These are phyloP conservation scores for Rallus limicola DNA, from an alignment of 2,113 vertebrate species.

Conservation along the genomic window DNA sequence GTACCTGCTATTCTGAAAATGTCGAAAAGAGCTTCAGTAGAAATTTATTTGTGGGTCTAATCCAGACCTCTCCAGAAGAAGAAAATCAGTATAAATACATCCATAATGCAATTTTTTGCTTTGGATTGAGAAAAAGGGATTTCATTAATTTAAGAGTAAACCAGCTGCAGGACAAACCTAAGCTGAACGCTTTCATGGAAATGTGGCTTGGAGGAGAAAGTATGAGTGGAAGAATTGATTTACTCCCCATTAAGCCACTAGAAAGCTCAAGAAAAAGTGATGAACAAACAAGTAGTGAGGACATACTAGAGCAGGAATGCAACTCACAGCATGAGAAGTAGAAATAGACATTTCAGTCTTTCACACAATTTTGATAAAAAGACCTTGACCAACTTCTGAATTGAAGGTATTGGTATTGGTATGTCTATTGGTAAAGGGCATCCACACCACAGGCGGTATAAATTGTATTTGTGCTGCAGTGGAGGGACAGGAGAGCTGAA, in stretches of 20 bases:
- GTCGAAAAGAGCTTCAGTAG: not conserved
- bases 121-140: not conserved
- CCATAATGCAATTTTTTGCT: not conserved
- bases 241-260: not conserved
- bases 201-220: not conserved
- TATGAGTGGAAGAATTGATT: not conserved
- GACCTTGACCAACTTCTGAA: not conserved
- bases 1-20: not conserved
- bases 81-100: not conserved
- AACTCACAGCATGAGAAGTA: not conserved
- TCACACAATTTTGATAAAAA: not conserved
- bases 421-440: not conserved
- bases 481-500: not conserved
- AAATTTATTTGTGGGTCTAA: not conserved
- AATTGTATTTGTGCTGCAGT: not conserved
- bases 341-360: not conserved
- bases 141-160: not conserved
- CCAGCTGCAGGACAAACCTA: not conserved
- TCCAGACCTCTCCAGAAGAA: not conserved
- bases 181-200: not conserved
- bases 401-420: not conserved
- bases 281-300: not conserved
- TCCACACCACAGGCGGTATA: not conserved
- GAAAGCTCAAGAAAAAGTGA: not conserved
- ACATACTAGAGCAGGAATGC: not conserved